Base-by-base conservation (phyloP, 2,797 vertebrate species). In the Cetoscarus ocellatus region DNA sequence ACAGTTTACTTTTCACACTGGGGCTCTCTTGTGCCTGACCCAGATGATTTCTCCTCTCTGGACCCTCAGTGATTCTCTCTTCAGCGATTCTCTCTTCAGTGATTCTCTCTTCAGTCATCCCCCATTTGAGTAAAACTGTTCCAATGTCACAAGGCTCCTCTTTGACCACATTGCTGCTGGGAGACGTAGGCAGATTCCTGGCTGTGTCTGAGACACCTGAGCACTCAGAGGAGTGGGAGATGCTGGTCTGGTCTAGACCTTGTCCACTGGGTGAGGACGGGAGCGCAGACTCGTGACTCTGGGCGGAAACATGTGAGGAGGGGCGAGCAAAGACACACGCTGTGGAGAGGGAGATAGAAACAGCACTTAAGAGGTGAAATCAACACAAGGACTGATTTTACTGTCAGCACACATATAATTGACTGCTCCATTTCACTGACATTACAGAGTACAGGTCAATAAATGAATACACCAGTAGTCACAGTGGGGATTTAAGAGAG, bases 61-160 rank as follows among this genome's bases (percentile, higher is more conserved):
- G 75, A 43, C 61, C 59, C 11, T 74, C 79, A 19, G 13, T n/a
- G 1, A 49, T 52, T 15, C 63, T 75, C 53, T 88, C 86, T 9
- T 93, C 92, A 7, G 78, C 78, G 72, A 88, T 73, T 60, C 92
- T 92, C 88, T 27, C 27, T 27, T 27, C 27, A 2, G 27, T 27
- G 27, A 27, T 52, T 15, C 63, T 75, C 53, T 88, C 86, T 10
- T 93, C 92, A 6, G 78, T 79, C 73, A 88, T 75, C 58, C 92
- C 92, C 88, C 79, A 88, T 64, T 94, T 88, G 63, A 93, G 83
- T 10, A 86, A 55, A 15, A 91, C 70, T 0, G 84, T 17, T 43
- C 84, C 84, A 0, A 89, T 61, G 5, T 91, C 79, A 19, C 77
- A 85, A 0, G 91, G 90, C 69, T 94, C 93, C 14, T 94, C 88